Evolutionary conservation across 1,140 invertebrate genomes (phyloP).

Genomic region (Arion vulgaris): DNA sequence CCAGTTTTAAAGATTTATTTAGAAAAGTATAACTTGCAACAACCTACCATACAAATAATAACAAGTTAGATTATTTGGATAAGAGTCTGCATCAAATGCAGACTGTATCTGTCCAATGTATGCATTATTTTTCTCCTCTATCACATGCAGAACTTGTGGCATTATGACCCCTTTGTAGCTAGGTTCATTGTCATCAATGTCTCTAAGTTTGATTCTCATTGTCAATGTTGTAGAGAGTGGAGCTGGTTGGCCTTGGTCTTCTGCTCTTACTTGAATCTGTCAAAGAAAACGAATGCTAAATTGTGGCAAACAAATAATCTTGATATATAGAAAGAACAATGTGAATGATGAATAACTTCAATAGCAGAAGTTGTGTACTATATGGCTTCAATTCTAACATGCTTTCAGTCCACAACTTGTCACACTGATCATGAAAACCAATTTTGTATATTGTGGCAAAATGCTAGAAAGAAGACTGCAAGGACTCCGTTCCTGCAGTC

Average conservation of each 20-base stretch:
- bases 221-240: conserved; percentile 20
- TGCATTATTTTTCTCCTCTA: conserved; percentile 26
- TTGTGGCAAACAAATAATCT: not conserved
- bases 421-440: too few relatives aligned
- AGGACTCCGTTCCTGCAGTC: too few relatives aligned
- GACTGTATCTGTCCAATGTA: conserved; percentile 27
- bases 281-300: not conserved
- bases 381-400: too few relatives aligned
- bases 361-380: too few relatives aligned
- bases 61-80: conserved; percentile 34
- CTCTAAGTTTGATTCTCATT: conserved; percentile 37
- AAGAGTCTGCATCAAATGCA: conserved; percentile 34
- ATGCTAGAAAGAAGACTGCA: too few relatives aligned
- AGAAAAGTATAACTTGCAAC: too few relatives aligned
- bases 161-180: not conserved
- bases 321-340: not conserved
- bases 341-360: too few relatives aligned
- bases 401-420: too few relatives aligned
- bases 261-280: conserved; percentile 45
- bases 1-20: too few relatives aligned
- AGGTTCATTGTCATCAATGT: conserved; percentile 46
- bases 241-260: conserved; percentile 41
- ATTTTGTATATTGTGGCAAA: too few relatives aligned
- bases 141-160: conserved; percentile 28
- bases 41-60: conserved; percentile 45